Evolutionary conservation across 2,888 invertebrate genomes (phyloP), one percentile per base, ranked within the genome.

Genomic region (Lasioglossum oenotherae): DNA sequence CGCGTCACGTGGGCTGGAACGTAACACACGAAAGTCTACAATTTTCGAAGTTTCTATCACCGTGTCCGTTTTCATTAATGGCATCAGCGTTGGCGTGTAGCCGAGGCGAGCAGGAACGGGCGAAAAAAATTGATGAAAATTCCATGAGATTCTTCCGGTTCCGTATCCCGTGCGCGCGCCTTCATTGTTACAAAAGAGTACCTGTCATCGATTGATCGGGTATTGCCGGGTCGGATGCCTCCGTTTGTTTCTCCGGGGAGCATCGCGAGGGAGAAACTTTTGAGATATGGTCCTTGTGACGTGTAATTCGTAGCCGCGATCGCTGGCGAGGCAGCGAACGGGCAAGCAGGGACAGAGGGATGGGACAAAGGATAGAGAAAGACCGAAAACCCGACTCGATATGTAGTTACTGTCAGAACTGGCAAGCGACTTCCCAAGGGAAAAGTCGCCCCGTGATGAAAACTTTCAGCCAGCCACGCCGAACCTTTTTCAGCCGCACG

Each of bases 211-310:
- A 87, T 87, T 87, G 87, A 82, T 87, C 74, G 72, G 67, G 64
- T 67, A 76, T 78, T 77, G 86, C 60, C 74, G 19, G 77, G 19
- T 69, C 78, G 78, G 60, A 79, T 72, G 87, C 78, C 72, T 38
- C 49, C 74, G 82, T 84, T 87, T 82, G 78, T 88, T 84, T 78
- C 88, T 87, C 87, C 75, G 53, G 87, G 87, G 84, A 81, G 73
- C 69, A 23, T 16, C 67, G 78, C 53, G 77, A 38, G 71, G 74
- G 84, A 73, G 84, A 67, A 87, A 80, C 82, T 88, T 87, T 87
- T 87, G 88, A 88, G 88, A 82, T 88, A 88, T 87, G 82, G 73
- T 87, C 73, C 77, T 41, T 69, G 78, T 84, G 87, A 87, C 87
- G 82, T 82, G 85, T 85, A 87, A 88, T 88, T 85, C 87, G 87